These are phyloP conservation scores for Torymus aiolomorphi DNA, from an alignment of 2,888 invertebrate species.

Conservation along the genomic window DNA sequence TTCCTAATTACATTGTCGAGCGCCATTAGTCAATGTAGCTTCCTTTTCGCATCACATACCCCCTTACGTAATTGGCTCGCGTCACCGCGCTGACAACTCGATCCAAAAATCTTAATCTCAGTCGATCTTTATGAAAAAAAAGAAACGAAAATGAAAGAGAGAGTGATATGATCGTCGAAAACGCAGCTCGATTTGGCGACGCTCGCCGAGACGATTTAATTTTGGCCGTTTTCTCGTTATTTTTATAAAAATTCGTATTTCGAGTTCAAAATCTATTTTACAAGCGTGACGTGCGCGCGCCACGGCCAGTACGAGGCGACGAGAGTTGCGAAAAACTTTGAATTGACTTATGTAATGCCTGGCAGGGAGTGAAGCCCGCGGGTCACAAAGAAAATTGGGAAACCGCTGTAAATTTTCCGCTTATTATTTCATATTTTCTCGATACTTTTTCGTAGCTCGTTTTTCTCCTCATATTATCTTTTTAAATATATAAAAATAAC, in stretches of 20 bases:
- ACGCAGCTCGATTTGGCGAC: not conserved
- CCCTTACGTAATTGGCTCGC: constrained; percentile 51
- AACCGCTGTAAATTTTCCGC: not conserved
- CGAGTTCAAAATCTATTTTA: constrained; percentile 46
- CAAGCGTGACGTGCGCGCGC: constrained; percentile 35
- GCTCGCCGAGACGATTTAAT: not conserved
- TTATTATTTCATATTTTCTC: no score
- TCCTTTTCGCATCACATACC: not conserved
- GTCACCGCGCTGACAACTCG: constrained; percentile 22
- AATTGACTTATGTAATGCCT: constrained; percentile 39
- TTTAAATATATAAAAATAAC: no score
- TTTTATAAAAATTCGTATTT: constrained; percentile 39
- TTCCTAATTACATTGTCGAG: constrained; percentile 32
- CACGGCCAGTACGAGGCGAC: no score
- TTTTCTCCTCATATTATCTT: no score
- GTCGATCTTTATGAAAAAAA: not conserved
- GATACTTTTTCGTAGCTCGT: no score
- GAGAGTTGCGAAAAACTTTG: constrained; percentile 49
- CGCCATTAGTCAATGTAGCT: constrained; percentile 33
- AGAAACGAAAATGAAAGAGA: not conserved
- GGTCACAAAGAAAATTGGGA: constrained; percentile 25
- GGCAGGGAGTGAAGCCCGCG: not conserved
- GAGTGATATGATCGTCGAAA: no score
- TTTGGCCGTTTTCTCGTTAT: constrained; percentile 13
- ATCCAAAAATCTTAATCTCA: constrained; percentile 51